Evolutionary conservation across 2,113 vertebrate species (phyloP), one percentile per base, ranked within the genome.

Genomic region (Heloderma charlesbogerti): DNA sequence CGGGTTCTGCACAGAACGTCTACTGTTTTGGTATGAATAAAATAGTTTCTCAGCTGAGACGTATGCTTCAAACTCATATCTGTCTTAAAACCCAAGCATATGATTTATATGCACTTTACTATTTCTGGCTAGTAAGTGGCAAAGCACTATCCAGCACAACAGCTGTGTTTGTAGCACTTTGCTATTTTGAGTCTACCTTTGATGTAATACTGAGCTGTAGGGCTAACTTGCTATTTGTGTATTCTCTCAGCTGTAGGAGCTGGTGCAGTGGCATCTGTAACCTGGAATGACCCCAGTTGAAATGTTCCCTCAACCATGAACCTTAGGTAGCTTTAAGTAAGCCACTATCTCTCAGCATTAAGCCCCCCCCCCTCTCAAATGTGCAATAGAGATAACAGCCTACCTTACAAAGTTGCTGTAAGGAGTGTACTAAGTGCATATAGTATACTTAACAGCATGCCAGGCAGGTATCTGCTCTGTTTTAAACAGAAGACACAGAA

Each of bases 11-110:
- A 79, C 40, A 31, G 1, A 48, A 13, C 9, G 22, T n/a, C 48
- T 18, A 48, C 40, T n/a, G 22, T n/a, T 43, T 25, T 51, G 15
- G 20, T n/a, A 66, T 75, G 29, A 90, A 90, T 90, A 90, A 90
- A 90, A 37, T 29, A 29, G 3, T 77, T 86, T 57, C 16, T 80
- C 27, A 80, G 74, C 66, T 34, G 8, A 31, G 10, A 86, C 6
- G 13, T 20, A 27, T 69, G 60, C 60, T 54, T 69, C 60, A 85
- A 63, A 57, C 43, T 90, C 45, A 34, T 89, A 7, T 81, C 3
- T n/a, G 40, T 27, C 80, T 90, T 66, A 66, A 63, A 77, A 60
- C 34, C 4, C 4, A 43, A 15, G 27, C 10, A 18, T 40, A 18
- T 10, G n/a, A 29, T 82, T 69, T 71, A 51, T 9, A 34, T 34